Percentiles rank a stretch among this genome's conserved stretches.
phyloP scores from a whole-genome alignment of 1,140 invertebrate genomes.

The Heterodera schachtii region DNA sequence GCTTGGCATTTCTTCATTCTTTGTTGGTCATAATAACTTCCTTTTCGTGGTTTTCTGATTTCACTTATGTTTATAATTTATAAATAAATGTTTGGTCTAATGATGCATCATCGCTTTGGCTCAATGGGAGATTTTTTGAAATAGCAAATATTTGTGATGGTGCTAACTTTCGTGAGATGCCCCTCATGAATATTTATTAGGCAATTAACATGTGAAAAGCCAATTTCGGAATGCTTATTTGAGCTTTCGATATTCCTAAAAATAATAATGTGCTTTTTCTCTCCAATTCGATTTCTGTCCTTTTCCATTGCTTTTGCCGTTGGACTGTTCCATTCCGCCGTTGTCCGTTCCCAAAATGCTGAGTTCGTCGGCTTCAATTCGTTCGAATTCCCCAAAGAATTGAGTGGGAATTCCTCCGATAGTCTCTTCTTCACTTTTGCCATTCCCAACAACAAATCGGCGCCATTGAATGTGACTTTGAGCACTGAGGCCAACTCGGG shows the following conservation, averaged over 20 bases:
- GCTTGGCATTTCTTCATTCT: no score
- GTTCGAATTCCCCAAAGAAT: not conserved
- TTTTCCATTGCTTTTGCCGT: not conserved
- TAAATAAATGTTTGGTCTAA: no score
- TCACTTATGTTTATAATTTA: no score
- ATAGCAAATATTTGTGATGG: no score
- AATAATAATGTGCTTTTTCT: not conserved
- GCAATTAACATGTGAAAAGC: not conserved
- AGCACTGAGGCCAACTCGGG: not conserved
- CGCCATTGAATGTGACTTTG: not conserved
- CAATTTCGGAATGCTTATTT: no score
- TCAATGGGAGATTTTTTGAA: no score
- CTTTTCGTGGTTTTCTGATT: no score
- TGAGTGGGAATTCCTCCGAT: not conserved
- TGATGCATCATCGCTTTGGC: no score
- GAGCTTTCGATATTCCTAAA: no score
- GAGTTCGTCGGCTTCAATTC: not conserved
- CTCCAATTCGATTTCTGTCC: not conserved
- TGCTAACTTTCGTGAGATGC: not conserved
- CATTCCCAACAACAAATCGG: not conserved
- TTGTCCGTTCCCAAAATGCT: not conserved
- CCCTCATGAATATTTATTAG: not conserved
- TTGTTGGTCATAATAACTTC: no score
- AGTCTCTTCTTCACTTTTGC: not conserved
- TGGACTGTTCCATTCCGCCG: not conserved